phyloP scores from a whole-genome alignment of 2,888 invertebrate species.

The Galeruca laticollis region DNA sequence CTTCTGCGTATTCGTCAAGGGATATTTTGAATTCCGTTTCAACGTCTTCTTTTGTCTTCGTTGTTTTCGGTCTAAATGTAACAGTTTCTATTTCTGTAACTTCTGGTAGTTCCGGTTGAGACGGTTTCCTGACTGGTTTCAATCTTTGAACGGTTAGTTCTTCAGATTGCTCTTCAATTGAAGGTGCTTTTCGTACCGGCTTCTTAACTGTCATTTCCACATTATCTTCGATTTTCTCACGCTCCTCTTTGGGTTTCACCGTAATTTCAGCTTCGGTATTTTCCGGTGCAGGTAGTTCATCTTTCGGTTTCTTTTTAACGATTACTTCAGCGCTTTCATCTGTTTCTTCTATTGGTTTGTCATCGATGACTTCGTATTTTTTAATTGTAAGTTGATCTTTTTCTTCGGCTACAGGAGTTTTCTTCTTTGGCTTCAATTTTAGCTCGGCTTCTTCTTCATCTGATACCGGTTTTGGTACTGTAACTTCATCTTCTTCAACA shows the following conservation, averaged over 20 bases:
- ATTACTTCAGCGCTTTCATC: conserved; percentile 34
- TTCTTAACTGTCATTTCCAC: conserved; percentile 54
- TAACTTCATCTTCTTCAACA: conserved; percentile 48
- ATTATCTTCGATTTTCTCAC: conserved; percentile 51
- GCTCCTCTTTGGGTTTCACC: conserved; percentile 47
- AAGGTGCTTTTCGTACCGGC: conserved; percentile 68
- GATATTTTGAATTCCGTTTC: conserved; percentile 92
- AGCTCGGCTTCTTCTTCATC: conserved; percentile 47
- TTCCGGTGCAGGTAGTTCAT: conserved; percentile 38
- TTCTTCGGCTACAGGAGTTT: conserved; percentile 52
- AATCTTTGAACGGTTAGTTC: conserved; percentile 82
- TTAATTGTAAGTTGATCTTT: conserved; percentile 54
- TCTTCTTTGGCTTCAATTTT: conserved; percentile 20
- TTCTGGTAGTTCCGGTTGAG: conserved; percentile 77
- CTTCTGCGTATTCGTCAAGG: conserved; percentile 87
- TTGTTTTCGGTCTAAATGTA: conserved; percentile 81
- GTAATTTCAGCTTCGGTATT: conserved; percentile 49
- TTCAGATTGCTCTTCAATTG: conserved; percentile 73
- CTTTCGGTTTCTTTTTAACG: conserved; percentile 43
- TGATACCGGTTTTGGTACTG: conserved; percentile 55
- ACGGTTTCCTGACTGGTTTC: conserved; percentile 76
- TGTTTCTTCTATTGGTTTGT: conserved; percentile 28
- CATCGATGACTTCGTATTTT: conserved; percentile 39
- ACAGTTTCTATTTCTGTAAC: conserved; percentile 82
- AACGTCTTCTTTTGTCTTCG: conserved; percentile 86